phyloP scores from a whole-genome alignment of 2,113 vertebrate genomes.

The Atractosteus spatula region DNA sequence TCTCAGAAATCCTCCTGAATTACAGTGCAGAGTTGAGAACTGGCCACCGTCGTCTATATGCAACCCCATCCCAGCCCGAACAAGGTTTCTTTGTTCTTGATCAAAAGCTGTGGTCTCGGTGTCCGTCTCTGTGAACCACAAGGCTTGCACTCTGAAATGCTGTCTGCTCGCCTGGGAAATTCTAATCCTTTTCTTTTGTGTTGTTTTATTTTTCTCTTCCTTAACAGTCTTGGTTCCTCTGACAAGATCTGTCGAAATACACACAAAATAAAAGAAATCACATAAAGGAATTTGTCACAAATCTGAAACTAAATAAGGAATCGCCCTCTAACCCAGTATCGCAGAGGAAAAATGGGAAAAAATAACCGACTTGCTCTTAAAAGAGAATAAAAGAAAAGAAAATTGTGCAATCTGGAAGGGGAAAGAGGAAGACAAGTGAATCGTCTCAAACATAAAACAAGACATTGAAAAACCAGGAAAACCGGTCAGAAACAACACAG shows the following conservation, averaged over 20 bases:
- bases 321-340: constrained; percentile 39
- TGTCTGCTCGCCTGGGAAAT: no score
- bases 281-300: constrained; percentile 58
- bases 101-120: no score
- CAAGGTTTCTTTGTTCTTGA: no score
- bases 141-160: no score
- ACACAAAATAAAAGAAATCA: constrained; percentile 55
- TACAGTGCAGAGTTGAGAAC: no score
- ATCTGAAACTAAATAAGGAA: constrained; percentile 58
- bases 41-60: no score
- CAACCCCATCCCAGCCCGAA: no score
- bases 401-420: constrained; percentile 35
- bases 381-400: constrained; percentile 49
- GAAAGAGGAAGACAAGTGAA: constrained; percentile 34
- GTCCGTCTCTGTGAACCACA: no score
- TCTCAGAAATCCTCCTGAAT: no score
- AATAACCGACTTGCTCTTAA: constrained; percentile 21
- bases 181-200: no score
- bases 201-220: constrained; percentile 32
- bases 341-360: constrained; percentile 32
- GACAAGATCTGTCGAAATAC: constrained; percentile 77
- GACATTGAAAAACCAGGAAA: no score
- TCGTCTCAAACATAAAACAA: constrained; percentile 34
- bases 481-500: no score
- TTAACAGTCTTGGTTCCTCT: constrained; percentile 91